phyloP scores from a whole-genome alignment of 1,140 invertebrate genomes.

The Meloidogyne chitwoodi region DNA sequence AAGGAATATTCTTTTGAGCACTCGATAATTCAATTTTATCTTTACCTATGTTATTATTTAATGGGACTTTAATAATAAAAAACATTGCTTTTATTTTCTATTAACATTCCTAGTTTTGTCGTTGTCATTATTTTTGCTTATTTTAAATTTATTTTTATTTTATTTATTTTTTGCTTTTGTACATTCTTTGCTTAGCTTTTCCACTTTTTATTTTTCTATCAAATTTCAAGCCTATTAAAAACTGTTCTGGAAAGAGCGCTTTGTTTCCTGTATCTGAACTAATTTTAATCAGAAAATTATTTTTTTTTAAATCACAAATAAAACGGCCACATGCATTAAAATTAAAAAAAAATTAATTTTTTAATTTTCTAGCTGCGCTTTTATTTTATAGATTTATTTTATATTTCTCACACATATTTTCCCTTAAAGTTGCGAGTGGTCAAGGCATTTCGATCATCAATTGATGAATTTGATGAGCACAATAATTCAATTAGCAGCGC shows the following conservation, averaged over 20 bases:
- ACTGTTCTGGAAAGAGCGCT: slow-evolving; percentile 10
- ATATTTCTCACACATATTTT: slow-evolving; percentile 19
- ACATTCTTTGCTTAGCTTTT: not conserved
- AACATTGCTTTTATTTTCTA: no score
- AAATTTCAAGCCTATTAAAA: not conserved
- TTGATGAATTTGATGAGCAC: slow-evolving; percentile 98
- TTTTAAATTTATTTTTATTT: not conserved
- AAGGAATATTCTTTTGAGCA: no score
- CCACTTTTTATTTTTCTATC: slow-evolving; percentile 5
- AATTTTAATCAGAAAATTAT: slow-evolving; percentile 12
- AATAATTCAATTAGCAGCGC: slow-evolving; percentile 72
- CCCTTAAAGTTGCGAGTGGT: slow-evolving; percentile 87
- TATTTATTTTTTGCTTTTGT: not conserved
- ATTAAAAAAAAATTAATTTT: not conserved
- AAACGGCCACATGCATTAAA: slow-evolving; percentile 10
- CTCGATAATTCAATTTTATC: no score
- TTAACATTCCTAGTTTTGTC: not conserved
- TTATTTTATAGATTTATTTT: slow-evolving; percentile 4
- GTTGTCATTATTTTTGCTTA: not conserved
- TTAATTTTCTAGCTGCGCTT: slow-evolving; percentile 1
- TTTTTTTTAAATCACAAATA: no score
- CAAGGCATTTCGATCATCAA: slow-evolving; percentile 97
- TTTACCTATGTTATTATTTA: no score
- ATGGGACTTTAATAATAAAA: no score
- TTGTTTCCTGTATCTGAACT: slow-evolving; percentile 1